Base-by-base conservation (phyloP, 2,888 invertebrate genomes). In the Eilema caniola region DNA sequence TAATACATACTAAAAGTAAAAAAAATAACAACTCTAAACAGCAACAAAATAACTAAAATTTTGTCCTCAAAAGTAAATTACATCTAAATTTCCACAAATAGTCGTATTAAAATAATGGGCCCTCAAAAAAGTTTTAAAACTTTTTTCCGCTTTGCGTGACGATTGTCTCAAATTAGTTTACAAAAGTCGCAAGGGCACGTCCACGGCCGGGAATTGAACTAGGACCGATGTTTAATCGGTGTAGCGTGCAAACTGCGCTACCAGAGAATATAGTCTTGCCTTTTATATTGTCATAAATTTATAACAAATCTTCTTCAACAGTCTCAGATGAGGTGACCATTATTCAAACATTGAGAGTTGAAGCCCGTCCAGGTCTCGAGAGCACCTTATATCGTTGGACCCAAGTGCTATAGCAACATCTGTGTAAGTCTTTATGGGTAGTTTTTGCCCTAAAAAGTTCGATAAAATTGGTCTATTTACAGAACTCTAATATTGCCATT, bases 141-240 rank as follows among this genome's bases (percentile, higher is more conserved):
- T 76, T 81, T 78, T 78, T 74, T 72, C 67, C 66, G 31, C 63
- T 88, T 94, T 88, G 94, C 94, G 92, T 94, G 94, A 87, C 88
- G 78, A 76, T 86, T 84, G 81, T 83, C 78, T 82, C 83, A 89
- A 93, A 93, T 93, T 93, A 91, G 90, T 88, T 86, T 80, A 79
- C 79, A 82, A 90, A 92, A 92, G 91, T 89, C 89, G 88, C 86
- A 90, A 90, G 91, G 90, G 90, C 86, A 86, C 82, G 79, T 82
- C 82, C 75, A 77, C 74, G 69, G 72, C 37, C 75, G 77, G 85
- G 88, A 85, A 87, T 89, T 88, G 86, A 91, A 89, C 85, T 85
- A 85, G 83, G 85, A 87, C 86, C 82, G 82, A 83, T 83, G 81
- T 85, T 78, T 90, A 92, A 92, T 90, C 83, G 88, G 74, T 79